Base-by-base conservation (phyloP, 2,797 vertebrate species). In the Artibeus jamaicensis region DNA sequence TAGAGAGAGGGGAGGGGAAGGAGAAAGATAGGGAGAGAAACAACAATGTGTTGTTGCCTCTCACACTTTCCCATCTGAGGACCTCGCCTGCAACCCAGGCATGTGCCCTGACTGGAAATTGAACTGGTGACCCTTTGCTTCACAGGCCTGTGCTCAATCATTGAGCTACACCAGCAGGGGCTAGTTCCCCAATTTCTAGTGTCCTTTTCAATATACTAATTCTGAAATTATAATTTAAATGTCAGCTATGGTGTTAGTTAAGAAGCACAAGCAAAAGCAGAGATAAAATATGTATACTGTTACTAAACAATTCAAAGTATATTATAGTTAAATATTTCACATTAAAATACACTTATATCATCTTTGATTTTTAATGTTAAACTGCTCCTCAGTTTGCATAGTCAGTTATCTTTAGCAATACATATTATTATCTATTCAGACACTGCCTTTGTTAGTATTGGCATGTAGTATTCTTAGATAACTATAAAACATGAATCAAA, bases 281-380 rank as follows among this genome's bases (percentile, higher is more conserved):
- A 81, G 53, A 57, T 32, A 81, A 65, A 79, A 86, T 74, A 74
- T 6, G 44, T 81, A 81, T 76, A 34, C 9, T 85, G 26, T 62
- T 71, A 85, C 50, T 42, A 37, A 94, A 96, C 93, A 59, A 14
- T 55, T 79, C 19, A 48, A 82, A 96, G 77, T 67, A 93, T 94
- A 91, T 94, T 91, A 82, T 22, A 57, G 4, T 68, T 82, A 82
- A 93, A 82, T 57, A 85, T 39, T 86, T 84, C 50, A 90, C 82
- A 87, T 93, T 68, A 77, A 93, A 85, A 88, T 3, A 6, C 50
- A 94, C 86, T 94, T 94, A 78, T 70, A 77, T 86, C 19, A 85
- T 74, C 62, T 88, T 86, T 81, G 39, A 32, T 81, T 91, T 93
- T 48, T 37, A 22, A 85, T 87, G 59, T 87, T 87, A 88, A 93